A percentile compares a stretch with the other conserved stretches of the same genome.
Evolutionary conservation across 2,113 vertebrate species (phyloP).

Genomic region (Labeo rohita): DNA sequence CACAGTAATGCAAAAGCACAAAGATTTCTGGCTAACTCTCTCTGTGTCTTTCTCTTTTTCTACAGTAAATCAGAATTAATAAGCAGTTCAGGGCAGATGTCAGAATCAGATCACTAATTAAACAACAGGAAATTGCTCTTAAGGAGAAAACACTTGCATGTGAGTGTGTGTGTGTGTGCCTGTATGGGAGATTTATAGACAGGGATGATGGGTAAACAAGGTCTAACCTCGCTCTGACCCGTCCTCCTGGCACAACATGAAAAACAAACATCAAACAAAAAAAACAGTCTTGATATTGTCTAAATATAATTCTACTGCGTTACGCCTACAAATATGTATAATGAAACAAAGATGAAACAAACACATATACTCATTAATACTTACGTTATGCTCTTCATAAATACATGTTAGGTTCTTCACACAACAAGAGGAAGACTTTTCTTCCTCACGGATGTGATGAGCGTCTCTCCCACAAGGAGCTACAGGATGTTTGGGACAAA

Average conservation of each 20-base stretch:
- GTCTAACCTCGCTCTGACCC: slow-evolving; percentile 25
- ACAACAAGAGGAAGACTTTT: slow-evolving; percentile 19
- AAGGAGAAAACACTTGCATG: slow-evolving; percentile 13
- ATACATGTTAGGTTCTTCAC: neutral
- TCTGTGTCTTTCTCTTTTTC: neutral
- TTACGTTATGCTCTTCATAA: neutral
- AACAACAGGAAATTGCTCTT: slow-evolving; percentile 4
- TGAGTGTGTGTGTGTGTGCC: neutral
- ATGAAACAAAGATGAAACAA: too few species aligned
- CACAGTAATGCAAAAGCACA: neutral
- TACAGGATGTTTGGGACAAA: slow-evolving; percentile 19
- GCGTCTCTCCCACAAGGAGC: slow-evolving; percentile 14
- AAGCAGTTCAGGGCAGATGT: neutral
- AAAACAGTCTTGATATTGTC: neutral
- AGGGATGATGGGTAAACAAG: slow-evolving; percentile 31
- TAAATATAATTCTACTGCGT: neutral
- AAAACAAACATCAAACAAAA: neutral
- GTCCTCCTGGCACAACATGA: slow-evolving; percentile 22
- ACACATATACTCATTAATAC: neutral
- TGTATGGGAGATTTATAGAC: slow-evolving; percentile 23
- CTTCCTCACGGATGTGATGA: slow-evolving; percentile 33
- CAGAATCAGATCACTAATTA: slow-evolving; percentile 11
- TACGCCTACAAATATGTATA: neutral
- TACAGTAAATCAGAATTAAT: slow-evolving; percentile 38
- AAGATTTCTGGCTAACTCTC: neutral